Conservation (phyloP, 2,888 invertebrate species). For the Corbicula japonica region DNA sequence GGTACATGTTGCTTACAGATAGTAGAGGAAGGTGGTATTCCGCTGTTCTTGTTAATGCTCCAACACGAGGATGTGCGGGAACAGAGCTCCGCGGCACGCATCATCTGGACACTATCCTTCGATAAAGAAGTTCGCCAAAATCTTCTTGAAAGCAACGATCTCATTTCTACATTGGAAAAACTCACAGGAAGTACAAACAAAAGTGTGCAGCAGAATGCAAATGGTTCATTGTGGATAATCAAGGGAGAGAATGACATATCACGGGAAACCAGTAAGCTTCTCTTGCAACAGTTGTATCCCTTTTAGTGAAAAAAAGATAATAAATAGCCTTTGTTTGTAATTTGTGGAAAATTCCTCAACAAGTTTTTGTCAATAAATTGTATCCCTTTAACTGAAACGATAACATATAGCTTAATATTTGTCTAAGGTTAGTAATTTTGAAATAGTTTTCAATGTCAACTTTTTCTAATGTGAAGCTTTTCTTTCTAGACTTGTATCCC, state of each 20-base stretch:
- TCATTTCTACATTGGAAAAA: constrained; percentile 74
- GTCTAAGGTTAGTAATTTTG: too few species aligned
- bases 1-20: constrained; percentile 67
- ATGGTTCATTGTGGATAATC: constrained; percentile 81
- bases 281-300: constrained; percentile 21
- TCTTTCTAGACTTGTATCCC: too few species aligned
- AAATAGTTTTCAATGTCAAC: too few species aligned
- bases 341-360: too few species aligned
- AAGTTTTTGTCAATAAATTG: too few species aligned
- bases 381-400: too few species aligned
- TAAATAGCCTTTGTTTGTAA: neutral
- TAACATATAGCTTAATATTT: too few species aligned
- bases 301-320: neutral
- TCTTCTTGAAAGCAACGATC: constrained; percentile 71
- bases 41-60: constrained; percentile 75
- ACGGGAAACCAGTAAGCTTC: constrained; percentile 61
- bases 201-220: constrained; percentile 73
- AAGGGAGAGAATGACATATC: constrained; percentile 78
- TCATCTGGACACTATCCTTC: constrained; percentile 82
- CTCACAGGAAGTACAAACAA: constrained; percentile 73
- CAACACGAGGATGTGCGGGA: constrained; percentile 75
- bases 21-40: constrained; percentile 78
- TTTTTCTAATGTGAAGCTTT: too few species aligned
- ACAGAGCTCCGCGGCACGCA: constrained; percentile 74
- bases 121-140: constrained; percentile 77